Evolutionary conservation across 2,113 vertebrate genomes (phyloP), one percentile per base, ranked within the genome.

Genomic region (Cebus imitator): DNA sequence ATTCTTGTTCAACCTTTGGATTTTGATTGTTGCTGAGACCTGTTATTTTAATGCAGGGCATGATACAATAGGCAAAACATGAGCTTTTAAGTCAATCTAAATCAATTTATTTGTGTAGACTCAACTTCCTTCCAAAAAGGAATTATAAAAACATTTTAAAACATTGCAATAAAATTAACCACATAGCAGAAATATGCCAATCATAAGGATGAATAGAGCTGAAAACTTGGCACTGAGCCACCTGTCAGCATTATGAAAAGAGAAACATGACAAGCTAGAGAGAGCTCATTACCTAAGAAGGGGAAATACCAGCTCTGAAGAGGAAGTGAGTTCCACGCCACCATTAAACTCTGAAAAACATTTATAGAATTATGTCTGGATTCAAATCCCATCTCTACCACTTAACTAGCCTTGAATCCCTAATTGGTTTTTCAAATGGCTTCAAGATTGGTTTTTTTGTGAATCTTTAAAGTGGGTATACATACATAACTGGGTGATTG

Each of bases 111-210:
- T 87, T 88, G 50, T 82, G 21, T 17, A 96, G 73, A 96, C 48
- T 16, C 37, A 81, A 13, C 50, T 93, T 75, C 37, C 93, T 88
- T 87, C 79, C 79, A 50, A 91, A 96, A 87, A 86, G 79, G 61
- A 80, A 82, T 66, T 40, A 84, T 17, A 78, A 78, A 96, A 94
- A 35, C 73, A 89, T 78, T 64, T 61, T 5, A 70, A 27, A 76
- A 25, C 84, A 35, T 66, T 91, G 50, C 6, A 92, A 64, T 89
- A 90, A 70, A 97, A 90, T 96, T 72, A 87, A 84, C 48, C 50
- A 37, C 32, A 50, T n/a, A 76, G 55, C 50, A 92, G 61, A 87
- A 92, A 97, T 72, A 68, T 78, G 70, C 57, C 70, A 90, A 82
- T 87, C 80, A 55, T 45, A 87, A 87, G 57, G 72, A 70, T 75